Conservation (phyloP, 2,113 vertebrate genomes). For the Platysteira castanea region DNA sequence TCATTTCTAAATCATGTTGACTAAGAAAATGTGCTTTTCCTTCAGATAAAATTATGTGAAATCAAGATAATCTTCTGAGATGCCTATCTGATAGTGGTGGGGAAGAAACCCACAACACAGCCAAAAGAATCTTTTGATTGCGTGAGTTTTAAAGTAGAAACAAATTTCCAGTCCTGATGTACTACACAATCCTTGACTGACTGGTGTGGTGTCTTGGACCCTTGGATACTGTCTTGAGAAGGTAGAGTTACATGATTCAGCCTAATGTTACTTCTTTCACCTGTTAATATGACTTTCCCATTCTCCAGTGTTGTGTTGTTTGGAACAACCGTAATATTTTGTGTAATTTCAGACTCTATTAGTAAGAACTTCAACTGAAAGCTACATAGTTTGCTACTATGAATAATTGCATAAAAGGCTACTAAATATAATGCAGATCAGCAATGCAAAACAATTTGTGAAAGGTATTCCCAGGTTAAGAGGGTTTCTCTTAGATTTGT, state of each 20-base stretch:
- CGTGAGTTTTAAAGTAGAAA: slow-evolving; percentile 55
- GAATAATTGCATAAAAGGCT: neutral
- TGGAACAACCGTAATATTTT: neutral
- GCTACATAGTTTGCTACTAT: neutral
- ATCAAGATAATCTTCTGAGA: neutral
- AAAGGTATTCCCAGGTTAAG: neutral
- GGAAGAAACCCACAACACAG: neutral
- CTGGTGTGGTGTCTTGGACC: slow-evolving; percentile 65
- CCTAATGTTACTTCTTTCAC: neutral
- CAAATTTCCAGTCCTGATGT: slow-evolving; percentile 71
- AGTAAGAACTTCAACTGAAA: neutral
- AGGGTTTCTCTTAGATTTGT: neutral
- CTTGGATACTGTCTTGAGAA: slow-evolving; percentile 72
- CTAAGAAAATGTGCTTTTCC: neutral
- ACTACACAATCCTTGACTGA: slow-evolving; percentile 68
- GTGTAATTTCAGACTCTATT: neutral
- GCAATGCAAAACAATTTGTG: neutral
- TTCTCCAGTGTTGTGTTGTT: neutral
- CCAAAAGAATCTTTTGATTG: neutral
- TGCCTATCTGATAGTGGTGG: neutral
- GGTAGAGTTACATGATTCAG: slow-evolving; percentile 66
- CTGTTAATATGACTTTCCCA: neutral
- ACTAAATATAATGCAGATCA: neutral
- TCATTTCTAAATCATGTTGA: neutral
- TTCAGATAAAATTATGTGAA: neutral